Base-by-base conservation (phyloP, 2,113 vertebrate species). In the Psephotus haematonotus region DNA sequence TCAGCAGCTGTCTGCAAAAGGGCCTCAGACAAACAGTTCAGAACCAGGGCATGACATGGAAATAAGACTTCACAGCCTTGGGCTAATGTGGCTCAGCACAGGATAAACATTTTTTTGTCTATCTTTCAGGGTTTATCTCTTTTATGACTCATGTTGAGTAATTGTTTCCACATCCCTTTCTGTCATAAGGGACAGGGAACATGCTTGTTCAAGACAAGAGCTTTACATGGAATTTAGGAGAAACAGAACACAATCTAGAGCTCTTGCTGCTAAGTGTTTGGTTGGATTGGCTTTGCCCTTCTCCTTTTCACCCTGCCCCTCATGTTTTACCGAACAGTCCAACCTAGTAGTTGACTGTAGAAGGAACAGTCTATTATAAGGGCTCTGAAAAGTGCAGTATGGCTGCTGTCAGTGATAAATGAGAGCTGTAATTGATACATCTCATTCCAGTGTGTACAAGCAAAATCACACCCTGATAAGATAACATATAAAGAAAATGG, bases 81-180 rank as follows among this genome's bases (percentile, higher is more conserved):
- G 93, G 90, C 95, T 93, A 93, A 92, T 55, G 72, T 85, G 84
- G 88, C 86, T 96, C 91, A 92, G 84, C 50, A 83, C 71, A 96
- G 95, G 93, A 97, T 95, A 97, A 97, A 97, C 95, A 96, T 76
- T 95, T 96, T 97, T 96, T 95, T 96, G 94, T 95, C 96, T 95
- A 88, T 96, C 95, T 92, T 96, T 97, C 92, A 94, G 91, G 79
- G 86, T 96, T 97, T 95, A 96, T 95, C 96, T 97, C 85, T 95
- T 92, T 83, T 90, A 92, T 97, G 95, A 97, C 94, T 97, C 97
- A 97, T 93, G 87, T 83, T 96, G 95, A 95, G 86, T 90, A 96
- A 93, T 90, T 95, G 83, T 95, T 97, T 97, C 94, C 92, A 96
- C 95, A 96, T 96, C 95, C 86, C 62, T 69, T 94, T 95, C 95